phyloP scores from a whole-genome alignment of 1,140 invertebrate species.

The Bombus turneri region DNA sequence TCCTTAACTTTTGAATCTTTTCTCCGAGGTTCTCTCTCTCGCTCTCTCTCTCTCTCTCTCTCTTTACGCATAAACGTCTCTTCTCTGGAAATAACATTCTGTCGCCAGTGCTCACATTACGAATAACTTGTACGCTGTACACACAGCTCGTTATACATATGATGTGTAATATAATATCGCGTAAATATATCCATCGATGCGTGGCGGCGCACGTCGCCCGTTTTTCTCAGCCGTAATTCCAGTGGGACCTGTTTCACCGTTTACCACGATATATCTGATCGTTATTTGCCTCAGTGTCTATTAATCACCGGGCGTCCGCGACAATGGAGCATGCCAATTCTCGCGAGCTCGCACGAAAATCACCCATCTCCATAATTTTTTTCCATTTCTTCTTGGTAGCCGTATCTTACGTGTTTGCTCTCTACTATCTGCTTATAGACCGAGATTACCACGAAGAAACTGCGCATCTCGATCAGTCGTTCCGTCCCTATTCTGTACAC shows the following conservation, averaged over 20 bases:
- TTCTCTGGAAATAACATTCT: background rate
- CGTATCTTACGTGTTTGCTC: background rate
- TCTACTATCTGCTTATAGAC: too few species aligned
- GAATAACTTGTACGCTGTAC: slow-evolving; percentile 17
- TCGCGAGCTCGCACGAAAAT: background rate
- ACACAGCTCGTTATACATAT: background rate
- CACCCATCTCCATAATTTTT: background rate
- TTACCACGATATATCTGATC: slow-evolving; percentile 33
- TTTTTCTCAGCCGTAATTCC: slow-evolving; percentile 29
- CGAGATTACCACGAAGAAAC: too few species aligned
- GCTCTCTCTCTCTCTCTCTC: background rate
- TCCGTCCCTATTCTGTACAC: too few species aligned
- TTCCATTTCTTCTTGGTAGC: background rate
- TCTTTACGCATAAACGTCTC: background rate
- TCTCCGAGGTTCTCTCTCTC: background rate
- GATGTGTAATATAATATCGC: background rate
- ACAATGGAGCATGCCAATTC: slow-evolving; percentile 18
- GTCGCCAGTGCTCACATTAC: background rate
- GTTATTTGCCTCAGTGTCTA: slow-evolving; percentile 33
- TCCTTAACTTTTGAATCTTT: background rate
- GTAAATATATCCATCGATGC: background rate
- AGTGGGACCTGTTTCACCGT: slow-evolving; percentile 3
- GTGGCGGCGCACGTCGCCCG: background rate
- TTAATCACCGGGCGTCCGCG: slow-evolving; percentile 13
- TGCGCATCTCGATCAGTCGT: too few species aligned